These are phyloP conservation scores for Lanistes nyassanus DNA, from an alignment of 1,140 invertebrate species.

Conservation along the genomic window DNA sequence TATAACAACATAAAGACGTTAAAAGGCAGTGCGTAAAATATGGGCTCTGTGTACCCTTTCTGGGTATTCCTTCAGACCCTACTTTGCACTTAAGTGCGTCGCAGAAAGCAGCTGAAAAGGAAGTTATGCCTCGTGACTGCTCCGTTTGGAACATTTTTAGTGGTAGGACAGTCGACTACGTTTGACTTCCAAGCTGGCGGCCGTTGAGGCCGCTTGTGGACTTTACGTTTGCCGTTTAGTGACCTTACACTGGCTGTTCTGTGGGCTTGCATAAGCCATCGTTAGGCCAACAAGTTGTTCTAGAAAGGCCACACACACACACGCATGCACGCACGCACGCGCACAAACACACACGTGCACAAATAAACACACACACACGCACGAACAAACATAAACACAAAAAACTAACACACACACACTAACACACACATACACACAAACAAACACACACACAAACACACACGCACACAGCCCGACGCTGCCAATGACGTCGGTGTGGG, in stretches of 20 bases:
- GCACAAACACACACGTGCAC: neutral
- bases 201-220: neutral
- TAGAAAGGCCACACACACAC: neutral
- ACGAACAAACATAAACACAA: neutral
- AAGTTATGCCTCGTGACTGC: neutral
- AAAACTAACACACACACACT: neutral
- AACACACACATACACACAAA: neutral
- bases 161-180: neutral
- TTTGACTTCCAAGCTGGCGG: neutral
- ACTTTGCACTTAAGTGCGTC: too few relatives aligned
- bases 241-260: neutral
- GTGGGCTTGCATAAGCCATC: neutral
- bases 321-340: neutral
- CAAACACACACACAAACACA: conserved; percentile 4
- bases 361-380: neutral
- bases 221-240: neutral
- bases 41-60: too few relatives aligned
- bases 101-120: too few relatives aligned
- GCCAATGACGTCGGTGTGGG: neutral
- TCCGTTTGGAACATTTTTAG: neutral
- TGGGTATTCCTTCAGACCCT: too few relatives aligned
- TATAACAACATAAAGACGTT: too few relatives aligned
- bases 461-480: neutral
- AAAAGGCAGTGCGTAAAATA: too few relatives aligned
- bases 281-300: neutral